A percentile compares a stretch with the other conserved stretches of the same genome.
These are phyloP conservation scores for Sisor rabdophorus DNA, from an alignment of 2,113 vertebrate species.

Conservation along the genomic window DNA sequence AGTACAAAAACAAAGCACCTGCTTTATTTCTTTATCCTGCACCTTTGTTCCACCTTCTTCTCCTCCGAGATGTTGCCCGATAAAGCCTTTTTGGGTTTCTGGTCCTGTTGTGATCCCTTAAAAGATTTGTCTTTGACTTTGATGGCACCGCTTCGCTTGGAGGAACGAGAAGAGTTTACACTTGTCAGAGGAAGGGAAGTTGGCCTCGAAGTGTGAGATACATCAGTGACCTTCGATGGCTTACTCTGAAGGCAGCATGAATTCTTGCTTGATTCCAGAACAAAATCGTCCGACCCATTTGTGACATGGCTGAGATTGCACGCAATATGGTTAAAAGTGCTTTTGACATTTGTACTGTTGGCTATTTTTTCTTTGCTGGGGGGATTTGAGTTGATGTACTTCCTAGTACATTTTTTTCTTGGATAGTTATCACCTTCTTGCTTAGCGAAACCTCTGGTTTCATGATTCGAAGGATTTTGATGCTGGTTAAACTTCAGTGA, in stretches of 20 bases:
- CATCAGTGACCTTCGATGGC: not conserved
- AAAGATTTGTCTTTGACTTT: slow-evolving; percentile 22
- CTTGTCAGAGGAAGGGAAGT: slow-evolving; percentile 47
- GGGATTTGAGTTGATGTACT: slow-evolving; percentile 42
- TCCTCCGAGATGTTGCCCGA: slow-evolving; percentile 31
- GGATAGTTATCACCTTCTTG: slow-evolving; percentile 6
- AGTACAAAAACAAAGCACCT: slow-evolving; percentile 20
- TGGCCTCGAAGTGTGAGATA: slow-evolving; percentile 38
- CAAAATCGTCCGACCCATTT: slow-evolving; percentile 19
- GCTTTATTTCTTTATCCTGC: slow-evolving; percentile 49
- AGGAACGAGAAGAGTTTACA: slow-evolving; percentile 29
- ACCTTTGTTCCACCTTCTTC: slow-evolving; percentile 44
- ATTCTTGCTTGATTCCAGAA: slow-evolving; percentile 32
- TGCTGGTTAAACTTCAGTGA: slow-evolving; percentile 63
- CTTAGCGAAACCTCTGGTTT: slow-evolving; percentile 8
- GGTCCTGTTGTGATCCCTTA: slow-evolving; percentile 24
- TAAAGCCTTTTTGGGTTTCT: slow-evolving; percentile 20
- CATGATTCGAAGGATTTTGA: slow-evolving; percentile 11
- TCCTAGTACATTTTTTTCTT: slow-evolving; percentile 29
- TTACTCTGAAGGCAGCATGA: not conserved
- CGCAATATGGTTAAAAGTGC: not conserved
- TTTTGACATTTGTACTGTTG: not conserved
- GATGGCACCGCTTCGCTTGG: slow-evolving; percentile 2
- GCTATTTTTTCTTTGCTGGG: slow-evolving; percentile 19
- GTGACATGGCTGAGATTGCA: slow-evolving; percentile 29